Evolutionary conservation across 1,140 invertebrate species (phyloP), one percentile per base, ranked within the genome.

Genomic region (Cylas formicarius): DNA sequence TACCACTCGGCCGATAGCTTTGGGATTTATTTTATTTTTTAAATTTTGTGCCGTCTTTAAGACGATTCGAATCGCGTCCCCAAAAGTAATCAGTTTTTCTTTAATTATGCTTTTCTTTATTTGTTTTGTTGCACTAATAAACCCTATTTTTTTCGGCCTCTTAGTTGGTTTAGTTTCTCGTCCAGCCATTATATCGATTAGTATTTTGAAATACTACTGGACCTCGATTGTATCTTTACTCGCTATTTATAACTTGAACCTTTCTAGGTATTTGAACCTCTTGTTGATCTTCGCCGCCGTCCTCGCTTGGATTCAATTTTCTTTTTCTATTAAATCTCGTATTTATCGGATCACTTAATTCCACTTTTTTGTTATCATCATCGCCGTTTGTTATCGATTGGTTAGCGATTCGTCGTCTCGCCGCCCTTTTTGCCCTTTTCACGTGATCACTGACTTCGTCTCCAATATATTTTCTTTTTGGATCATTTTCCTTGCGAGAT

Each of bases 1-100:
- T 18, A 67, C 31, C 29, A 32, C 7, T 6, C 11, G 5, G 28
- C 52, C 52, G 32, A 66, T 63, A 16, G 62, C 31, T 29, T 62
- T 56, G 29, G 56, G 6, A 38, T 39, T 27, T 22, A 56, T 48
- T n/a, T n/a, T n/a, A 20, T 45, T 35, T 33, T 48, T 46, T 13
- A 32, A 4, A 43, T 50, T 53, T 38, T 21, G 21, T 4, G 35
- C 31, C 6, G 7, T 10, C 34, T 43, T 53, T 34, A 52, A 37
- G 17, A 42, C 53, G 9, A 36, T 22, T 42, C 32, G 49, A 33
- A 47, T 34, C 24, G 38, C 44, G 6, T n/a, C 33, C 32, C 37
- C 24, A 17, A 34, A 33, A 10, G 40, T 40, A 21, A 33, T 44
- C 35, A 20, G 9, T 16, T 47, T 47, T 29, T 31, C 27, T 26